Percentiles rank a stretch among this genome's conserved stretches.
Conservation (phyloP, 2,113 vertebrate genomes). For the Nothobranchius kuhntae region DNA sequence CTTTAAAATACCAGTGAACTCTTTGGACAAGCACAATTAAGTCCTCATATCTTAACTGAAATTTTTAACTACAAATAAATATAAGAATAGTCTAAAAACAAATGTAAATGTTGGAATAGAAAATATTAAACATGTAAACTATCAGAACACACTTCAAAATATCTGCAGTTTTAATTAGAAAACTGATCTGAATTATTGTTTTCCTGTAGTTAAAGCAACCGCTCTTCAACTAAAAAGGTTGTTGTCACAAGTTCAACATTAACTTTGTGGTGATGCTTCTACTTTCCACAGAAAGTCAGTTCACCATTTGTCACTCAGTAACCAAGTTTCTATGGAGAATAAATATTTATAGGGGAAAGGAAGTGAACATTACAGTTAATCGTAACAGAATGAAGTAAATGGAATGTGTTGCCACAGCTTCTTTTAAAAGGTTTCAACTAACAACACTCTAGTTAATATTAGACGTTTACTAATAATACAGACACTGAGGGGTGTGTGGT, state of each 20-base stretch:
- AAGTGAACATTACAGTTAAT: slow-evolving; percentile 3
- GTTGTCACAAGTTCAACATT: neutral
- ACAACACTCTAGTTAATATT: too few species aligned
- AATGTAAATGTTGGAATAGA: too few species aligned
- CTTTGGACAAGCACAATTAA: too few species aligned
- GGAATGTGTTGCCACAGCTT: neutral
- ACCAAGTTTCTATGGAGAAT: neutral
- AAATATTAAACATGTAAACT: neutral
- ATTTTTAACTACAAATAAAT: too few species aligned
- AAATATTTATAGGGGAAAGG: slow-evolving; percentile 16
- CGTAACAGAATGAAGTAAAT: neutral
- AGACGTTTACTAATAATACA: too few species aligned
- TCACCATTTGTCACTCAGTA: neutral
- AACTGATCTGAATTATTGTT: too few species aligned
- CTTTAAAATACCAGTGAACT: too few species aligned
- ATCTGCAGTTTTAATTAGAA: neutral
- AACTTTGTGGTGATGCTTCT: neutral
- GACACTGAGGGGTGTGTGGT: too few species aligned
- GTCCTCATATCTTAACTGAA: too few species aligned
- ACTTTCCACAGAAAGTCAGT: neutral
- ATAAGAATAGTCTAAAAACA: too few species aligned
- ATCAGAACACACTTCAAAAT: neutral
- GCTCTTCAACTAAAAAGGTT: too few species aligned
- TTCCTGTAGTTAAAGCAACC: too few species aligned
- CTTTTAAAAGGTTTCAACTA: neutral